Base-by-base conservation (phyloP, 1,140 invertebrate species). In the Aleiodes sp. region DNA sequence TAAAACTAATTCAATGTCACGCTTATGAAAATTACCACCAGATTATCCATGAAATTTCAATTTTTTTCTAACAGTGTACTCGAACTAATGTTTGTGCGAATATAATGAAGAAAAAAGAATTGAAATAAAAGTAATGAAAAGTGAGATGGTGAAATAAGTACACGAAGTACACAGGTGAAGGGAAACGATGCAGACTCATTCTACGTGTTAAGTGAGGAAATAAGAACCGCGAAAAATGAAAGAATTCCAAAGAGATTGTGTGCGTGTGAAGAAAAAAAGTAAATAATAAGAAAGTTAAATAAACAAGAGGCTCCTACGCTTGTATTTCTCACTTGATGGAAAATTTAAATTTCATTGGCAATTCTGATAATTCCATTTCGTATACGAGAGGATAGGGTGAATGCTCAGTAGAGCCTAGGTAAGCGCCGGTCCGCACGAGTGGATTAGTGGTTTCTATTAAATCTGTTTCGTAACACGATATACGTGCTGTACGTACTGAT, bases 381-480 rank as follows among this genome's bases (percentile, higher is more conserved):
- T n/a, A n/a, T n/a, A n/a, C n/a, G n/a, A n/a, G 12, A 52, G 26
- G 19, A 52, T 16, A 52, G 46, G 21, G 19, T 52, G 46, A 52
- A 52, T 52, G 46, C 46, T n/a, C n/a, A n/a, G 46, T 21, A 16
- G 10, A 52, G 46, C 31, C 46, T 62, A 63, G 60, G 29, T 26
- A 41, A 31, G 9, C 19, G n/a, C 19, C 41, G 52, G 68, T 62
- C 68, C 39, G 60, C 60, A 70, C 63, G 57, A 70, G 60, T 70
- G 56, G 68, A 70, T 70, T 70, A 70, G 68, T 70, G 61, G 57
- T 33, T 64, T 63, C 68, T 70, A 70, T 70, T 70, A 70, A 61
- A 70, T 46, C 68, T 56, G 68, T 70, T 70, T 70, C 68, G 68
- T 70, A 70, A 70, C 68, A 63, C 68, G 68, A 70, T 70, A 70